A percentile compares a stretch with the other conserved stretches of the same genome.
These are phyloP conservation scores for Hirudo medicinalis DNA, from an alignment of 1,140 invertebrate genomes.

Conservation along the genomic window DNA sequence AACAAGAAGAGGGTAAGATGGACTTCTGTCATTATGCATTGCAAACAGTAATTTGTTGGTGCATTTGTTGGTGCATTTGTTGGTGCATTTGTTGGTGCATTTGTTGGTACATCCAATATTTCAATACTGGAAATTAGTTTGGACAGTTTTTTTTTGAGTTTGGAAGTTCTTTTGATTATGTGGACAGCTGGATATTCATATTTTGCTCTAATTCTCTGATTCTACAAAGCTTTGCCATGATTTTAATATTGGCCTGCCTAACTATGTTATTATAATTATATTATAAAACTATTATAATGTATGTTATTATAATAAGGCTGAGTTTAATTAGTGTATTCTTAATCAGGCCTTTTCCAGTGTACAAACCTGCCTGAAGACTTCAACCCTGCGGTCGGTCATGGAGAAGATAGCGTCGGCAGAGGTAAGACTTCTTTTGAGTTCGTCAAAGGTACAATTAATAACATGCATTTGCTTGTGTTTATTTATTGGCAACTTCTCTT, in stretches of 20 bases:
- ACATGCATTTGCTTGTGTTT: background rate
- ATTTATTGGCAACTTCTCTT: background rate
- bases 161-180: too few species aligned
- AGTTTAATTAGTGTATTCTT: too few species aligned
- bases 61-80: background rate
- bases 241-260: too few species aligned
- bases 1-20: conserved; percentile 55
- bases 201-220: too few species aligned
- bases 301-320: background rate
- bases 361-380: conserved; percentile 9
- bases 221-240: too few species aligned
- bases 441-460: background rate
- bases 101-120: too few species aligned
- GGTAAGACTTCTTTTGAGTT: conserved; percentile 44
- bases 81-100: background rate
- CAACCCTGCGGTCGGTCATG: conserved; percentile 51
- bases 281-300: too few species aligned
- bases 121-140: too few species aligned
- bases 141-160: too few species aligned
- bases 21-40: background rate
- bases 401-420: conserved; percentile 92
- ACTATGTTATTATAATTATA: too few species aligned
- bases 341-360: conserved; percentile 7
- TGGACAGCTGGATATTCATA: too few species aligned
- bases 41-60: too few species aligned